phyloP scores from a whole-genome alignment of 2,888 invertebrate species.

The Andrena trimmerana region DNA sequence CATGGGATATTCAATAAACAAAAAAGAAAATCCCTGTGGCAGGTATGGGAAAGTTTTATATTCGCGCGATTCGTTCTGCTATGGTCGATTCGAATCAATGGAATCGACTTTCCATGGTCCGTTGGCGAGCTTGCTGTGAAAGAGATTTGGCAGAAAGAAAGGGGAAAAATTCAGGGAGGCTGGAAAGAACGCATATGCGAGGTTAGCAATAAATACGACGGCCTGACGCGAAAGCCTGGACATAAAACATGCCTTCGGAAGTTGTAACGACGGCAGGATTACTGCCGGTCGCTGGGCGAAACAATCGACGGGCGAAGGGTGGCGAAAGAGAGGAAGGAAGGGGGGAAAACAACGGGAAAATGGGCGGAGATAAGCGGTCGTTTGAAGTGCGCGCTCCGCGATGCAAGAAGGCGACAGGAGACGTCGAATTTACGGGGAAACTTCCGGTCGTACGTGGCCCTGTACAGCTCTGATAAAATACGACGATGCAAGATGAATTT shows the following conservation, averaged over 20 bases:
- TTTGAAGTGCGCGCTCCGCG: constrained; percentile 14
- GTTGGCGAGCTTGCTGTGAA: background rate
- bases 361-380: constrained; percentile 37
- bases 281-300: constrained; percentile 15
- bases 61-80: background rate
- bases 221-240: background rate
- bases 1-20: too few species aligned
- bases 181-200: background rate
- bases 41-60: too few species aligned
- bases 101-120: background rate
- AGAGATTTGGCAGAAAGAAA: background rate
- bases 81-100: background rate
- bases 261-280: constrained; percentile 36
- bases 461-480: constrained; percentile 12
- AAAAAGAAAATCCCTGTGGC: too few species aligned
- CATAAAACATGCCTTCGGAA: constrained; percentile 15
- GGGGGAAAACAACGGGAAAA: constrained; percentile 5
- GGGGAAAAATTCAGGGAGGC: background rate
- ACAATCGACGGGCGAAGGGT: constrained; percentile 24
- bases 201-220: constrained; percentile 31
- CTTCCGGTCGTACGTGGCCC: constrained; percentile 12
- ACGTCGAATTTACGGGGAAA: constrained; percentile 25
- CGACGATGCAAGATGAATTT: background rate
- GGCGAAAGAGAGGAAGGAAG: too few species aligned
- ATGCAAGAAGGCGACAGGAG: constrained; percentile 16